phyloP scores from a whole-genome alignment of 2,797 vertebrate genomes.

The Leuciscus waleckii region DNA sequence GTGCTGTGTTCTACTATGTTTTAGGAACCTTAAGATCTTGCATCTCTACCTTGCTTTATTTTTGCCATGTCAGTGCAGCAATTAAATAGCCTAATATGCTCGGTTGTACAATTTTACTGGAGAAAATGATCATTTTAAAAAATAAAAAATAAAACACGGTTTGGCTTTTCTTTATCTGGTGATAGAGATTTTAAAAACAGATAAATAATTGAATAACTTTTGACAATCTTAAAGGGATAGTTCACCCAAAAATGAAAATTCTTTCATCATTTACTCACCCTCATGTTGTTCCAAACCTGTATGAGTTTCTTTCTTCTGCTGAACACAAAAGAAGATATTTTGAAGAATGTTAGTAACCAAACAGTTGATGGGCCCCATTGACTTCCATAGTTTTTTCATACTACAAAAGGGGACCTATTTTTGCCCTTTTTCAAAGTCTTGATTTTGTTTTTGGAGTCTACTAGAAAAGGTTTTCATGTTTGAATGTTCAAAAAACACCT shows the following conservation, averaged over 20 bases:
- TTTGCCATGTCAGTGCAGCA: constrained; percentile 9
- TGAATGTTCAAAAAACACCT: neutral
- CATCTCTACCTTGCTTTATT: neutral
- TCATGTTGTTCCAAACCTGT: too few relatives aligned
- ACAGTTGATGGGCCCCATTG: too few relatives aligned
- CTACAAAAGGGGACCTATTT: neutral
- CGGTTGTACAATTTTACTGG: constrained; percentile 37
- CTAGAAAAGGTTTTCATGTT: neutral
- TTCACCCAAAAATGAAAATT: neutral
- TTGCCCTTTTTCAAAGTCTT: too few relatives aligned
- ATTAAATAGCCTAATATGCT: constrained; percentile 10
- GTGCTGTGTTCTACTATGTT: neutral
- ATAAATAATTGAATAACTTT: neutral
- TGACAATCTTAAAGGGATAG: too few relatives aligned
- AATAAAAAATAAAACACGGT: neutral
- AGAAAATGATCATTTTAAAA: constrained; percentile 31
- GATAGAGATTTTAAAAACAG: neutral
- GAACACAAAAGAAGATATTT: too few relatives aligned
- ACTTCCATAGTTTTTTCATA: too few relatives aligned
- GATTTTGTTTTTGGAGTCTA: neutral
- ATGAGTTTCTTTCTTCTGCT: too few relatives aligned
- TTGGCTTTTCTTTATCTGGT: constrained; percentile 17
- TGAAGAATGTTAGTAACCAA: too few relatives aligned
- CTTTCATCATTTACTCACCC: neutral
- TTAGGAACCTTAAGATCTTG: neutral